These are phyloP conservation scores for Zoanthus gigantus DNA, from an alignment of 92 coral and sea anemone genomes.

Conservation along the genomic window DNA sequence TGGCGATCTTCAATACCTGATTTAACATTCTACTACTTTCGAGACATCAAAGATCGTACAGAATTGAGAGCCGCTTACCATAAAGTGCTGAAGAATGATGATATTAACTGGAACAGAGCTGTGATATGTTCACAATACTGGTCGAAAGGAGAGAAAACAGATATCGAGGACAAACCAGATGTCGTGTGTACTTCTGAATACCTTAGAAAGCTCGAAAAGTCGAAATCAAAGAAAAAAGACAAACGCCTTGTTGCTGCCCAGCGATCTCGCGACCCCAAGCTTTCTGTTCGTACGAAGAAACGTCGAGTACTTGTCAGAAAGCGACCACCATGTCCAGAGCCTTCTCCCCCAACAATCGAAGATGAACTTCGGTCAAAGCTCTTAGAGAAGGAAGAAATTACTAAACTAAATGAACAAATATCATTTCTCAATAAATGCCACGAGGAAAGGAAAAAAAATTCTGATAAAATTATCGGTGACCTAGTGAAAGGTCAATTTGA, in stretches of 20 bases:
- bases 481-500: background rate
- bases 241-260: background rate
- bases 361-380: no score
- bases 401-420: no score
- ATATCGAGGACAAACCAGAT: conserved; percentile 32
- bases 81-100: conserved; percentile 52
- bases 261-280: background rate
- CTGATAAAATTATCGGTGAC: background rate
- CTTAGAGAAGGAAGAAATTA: no score
- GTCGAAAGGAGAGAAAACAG: conserved; percentile 36
- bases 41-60: background rate
- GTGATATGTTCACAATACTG: conserved; percentile 52
- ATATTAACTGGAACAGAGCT: conserved; percentile 54
- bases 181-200: background rate
- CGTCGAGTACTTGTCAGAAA: background rate
- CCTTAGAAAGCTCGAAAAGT: background rate
- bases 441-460: background rate
- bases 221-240: background rate
- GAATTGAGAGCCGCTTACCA: conserved; percentile 35
- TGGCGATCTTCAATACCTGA: conserved; percentile 14
- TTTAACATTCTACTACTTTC: background rate
- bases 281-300: background rate
- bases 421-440: no score
- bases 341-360: no score
- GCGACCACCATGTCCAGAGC: no score